Base-by-base conservation (phyloP, 2,888 invertebrate genomes). In the Cremastinae sp. region DNA sequence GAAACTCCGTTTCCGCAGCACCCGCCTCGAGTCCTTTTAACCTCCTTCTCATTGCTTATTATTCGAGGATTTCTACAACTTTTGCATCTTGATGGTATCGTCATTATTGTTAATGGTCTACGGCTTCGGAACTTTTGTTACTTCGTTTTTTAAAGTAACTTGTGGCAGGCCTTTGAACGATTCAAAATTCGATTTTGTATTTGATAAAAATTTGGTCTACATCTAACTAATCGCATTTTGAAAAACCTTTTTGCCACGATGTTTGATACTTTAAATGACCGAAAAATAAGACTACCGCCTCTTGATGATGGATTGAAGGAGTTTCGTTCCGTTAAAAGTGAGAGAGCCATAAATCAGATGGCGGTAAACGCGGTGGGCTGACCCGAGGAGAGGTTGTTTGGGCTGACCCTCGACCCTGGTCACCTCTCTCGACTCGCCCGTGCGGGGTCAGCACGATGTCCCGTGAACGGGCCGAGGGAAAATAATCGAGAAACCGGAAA, bases 341-440 rank as follows among this genome's bases (percentile, higher is more conserved):
- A 68, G 81, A 81, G 80, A 82, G 86, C 85, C 86, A 88, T 89
- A 89, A 89, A 89, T 89, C 89, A 89, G 84, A 75, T 12, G 74
- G 78, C 80, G 35, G 83, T 82, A 82, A 86, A 82, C 84, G 83
- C 81, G 81, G 84, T 85, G 82, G 85, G 84, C 83, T 88, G 88
- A 88, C 88, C 86, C 83, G 83, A 85, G 83, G 81, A 84, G 85
- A 83, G 85, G 84, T 88, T 89, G 87, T 89, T 89, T 88, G 87
- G 89, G 85, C 87, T 87, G 88, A 87, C 87, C 87, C 83, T 81
- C 85, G 88, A 87, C 88, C 88, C 82, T 58, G 78, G 73, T 83
- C 82, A 84, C 84, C 84, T 28, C 28, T 28, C 28, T 81, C 70
- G 49, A 55, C 43, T 56, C 62, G 28, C 58, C 56, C 53, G 45